Evolutionary conservation across 1,140 invertebrate species (phyloP).

Genomic region (Chlorops oryzae): DNA sequence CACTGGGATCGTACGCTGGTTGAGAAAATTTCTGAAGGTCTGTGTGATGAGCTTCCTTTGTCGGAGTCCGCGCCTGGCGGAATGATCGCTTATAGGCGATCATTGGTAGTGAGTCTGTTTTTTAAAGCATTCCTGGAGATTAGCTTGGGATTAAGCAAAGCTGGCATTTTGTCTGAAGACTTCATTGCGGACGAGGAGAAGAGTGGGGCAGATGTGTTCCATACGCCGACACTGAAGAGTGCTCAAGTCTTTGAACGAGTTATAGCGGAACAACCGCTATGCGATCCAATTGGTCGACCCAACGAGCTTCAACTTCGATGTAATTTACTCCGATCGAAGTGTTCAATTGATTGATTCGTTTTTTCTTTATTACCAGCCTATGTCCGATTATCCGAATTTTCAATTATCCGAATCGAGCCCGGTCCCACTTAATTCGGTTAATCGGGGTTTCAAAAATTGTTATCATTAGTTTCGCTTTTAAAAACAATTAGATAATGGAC

Average conservation of each 20-base stretch:
- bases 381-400: too few species aligned
- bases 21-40: conserved; percentile 55
- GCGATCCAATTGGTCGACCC: conserved; percentile 76
- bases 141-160: conserved; percentile 51
- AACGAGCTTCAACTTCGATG: too few species aligned
- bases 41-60: conserved; percentile 72
- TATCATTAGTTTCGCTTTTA: too few species aligned
- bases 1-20: conserved; percentile 70
- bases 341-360: too few species aligned
- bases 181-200: conserved; percentile 42
- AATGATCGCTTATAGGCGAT: conserved; percentile 77
- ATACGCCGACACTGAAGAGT: conserved; percentile 59
- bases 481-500: too few species aligned
- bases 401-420: too few species aligned
- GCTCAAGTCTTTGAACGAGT: conserved; percentile 76
- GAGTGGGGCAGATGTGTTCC: conserved; percentile 58
- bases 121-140: conserved; percentile 83
- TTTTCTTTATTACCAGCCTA: too few species aligned
- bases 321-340: too few species aligned
- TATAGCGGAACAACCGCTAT: conserved; percentile 53
- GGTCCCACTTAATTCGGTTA: too few species aligned
- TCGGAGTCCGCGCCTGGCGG: conserved; percentile 79
- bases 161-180: conserved; percentile 46
- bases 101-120: conserved; percentile 79
- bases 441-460: too few species aligned